These are phyloP conservation scores for Falcunculus frontatus DNA, from an alignment of 2,113 vertebrate species.

Conservation along the genomic window DNA sequence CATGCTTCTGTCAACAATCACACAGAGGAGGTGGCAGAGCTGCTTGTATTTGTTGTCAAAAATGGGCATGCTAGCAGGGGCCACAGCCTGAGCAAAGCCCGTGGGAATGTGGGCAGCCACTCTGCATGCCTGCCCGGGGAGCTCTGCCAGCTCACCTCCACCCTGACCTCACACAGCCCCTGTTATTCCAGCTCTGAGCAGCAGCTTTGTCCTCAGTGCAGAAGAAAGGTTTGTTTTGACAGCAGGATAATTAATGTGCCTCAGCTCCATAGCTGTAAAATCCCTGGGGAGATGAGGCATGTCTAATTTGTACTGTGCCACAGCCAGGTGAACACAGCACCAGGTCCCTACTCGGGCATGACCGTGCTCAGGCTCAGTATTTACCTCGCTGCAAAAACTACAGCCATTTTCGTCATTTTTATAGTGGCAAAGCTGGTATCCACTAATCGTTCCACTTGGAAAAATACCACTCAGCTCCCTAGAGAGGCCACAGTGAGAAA, in stretches of 20 bases:
- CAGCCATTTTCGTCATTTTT: neutral
- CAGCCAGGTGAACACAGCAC: neutral
- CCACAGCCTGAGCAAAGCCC: neutral
- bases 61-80: neutral
- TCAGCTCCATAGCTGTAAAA: neutral
- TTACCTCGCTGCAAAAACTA: neutral
- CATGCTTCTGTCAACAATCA: neutral
- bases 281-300: neutral
- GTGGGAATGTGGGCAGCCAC: neutral
- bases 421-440: neutral
- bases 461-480: neutral
- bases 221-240: neutral
- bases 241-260: neutral
- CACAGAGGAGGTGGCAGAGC: neutral
- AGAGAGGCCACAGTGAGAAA: neutral
- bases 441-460: neutral
- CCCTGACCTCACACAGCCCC: neutral
- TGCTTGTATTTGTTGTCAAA: neutral
- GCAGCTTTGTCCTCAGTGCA: neutral
- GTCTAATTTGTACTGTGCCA: neutral
- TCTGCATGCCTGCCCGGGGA: neutral
- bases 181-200: neutral
- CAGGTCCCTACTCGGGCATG: neutral
- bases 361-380: neutral
- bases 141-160: constrained; percentile 13